Conservation (phyloP, 2,113 vertebrate species). For the Madoqua kirkii region DNA sequence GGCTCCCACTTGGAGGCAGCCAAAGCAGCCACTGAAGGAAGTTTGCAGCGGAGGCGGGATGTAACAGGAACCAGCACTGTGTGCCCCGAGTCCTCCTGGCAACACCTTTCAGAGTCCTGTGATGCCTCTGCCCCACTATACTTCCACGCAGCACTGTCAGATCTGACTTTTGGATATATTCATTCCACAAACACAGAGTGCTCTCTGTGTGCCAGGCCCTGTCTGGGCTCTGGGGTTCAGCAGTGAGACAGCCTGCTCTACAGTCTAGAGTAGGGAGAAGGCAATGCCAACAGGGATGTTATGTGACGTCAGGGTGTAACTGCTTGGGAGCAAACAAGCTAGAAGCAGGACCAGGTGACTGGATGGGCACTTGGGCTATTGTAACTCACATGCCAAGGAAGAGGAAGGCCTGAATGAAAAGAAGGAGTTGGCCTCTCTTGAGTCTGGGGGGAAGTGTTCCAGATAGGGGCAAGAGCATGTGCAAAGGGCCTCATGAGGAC, state of each 20-base stretch:
- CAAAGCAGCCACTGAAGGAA: background rate
- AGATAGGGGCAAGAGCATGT: too few species aligned
- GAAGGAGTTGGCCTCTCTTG: background rate
- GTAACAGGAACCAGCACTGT: fast-evolving
- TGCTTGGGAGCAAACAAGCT: background rate
- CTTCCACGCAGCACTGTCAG: background rate
- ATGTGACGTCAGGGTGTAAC: background rate
- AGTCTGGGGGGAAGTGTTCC: too few species aligned
- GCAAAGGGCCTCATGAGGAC: background rate
- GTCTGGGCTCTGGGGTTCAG: background rate
- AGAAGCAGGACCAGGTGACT: background rate
- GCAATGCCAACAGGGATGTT: too few species aligned
- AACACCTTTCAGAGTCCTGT: background rate
- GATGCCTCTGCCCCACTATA: background rate
- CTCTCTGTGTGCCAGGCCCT: background rate
- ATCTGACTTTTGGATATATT: background rate
- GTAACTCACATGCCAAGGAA: fast-evolving
- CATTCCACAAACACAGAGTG: background rate
- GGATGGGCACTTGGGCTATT: fast-evolving
- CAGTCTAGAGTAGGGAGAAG: background rate
- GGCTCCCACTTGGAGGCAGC: background rate
- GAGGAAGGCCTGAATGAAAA: background rate
- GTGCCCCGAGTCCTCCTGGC: background rate
- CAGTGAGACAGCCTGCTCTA: background rate
- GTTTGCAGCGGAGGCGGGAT: background rate